Conservation (phyloP, 2,797 vertebrate genomes). For the Pseudocheirus occidentalis region DNA sequence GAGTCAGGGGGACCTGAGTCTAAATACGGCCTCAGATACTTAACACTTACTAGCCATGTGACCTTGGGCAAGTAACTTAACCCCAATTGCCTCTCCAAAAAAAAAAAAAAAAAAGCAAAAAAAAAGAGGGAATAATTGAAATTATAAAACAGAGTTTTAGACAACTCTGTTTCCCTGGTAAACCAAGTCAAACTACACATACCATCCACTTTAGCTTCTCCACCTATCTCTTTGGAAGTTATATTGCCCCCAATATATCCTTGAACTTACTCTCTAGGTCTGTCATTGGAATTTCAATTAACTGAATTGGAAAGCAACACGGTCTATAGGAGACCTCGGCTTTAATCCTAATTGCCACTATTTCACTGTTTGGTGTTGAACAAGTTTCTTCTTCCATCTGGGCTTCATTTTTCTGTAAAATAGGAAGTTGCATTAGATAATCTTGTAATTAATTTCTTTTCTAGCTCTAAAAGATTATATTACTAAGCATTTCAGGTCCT, state of each 20-base stretch:
- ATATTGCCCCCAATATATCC: background rate
- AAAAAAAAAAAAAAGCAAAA: too few species aligned
- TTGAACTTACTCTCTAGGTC: background rate
- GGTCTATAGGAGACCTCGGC: background rate
- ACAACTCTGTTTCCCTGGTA: slow-evolving; percentile 29
- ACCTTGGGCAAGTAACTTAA: too few species aligned
- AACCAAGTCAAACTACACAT: background rate
- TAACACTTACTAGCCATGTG: too few species aligned
- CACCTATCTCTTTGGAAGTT: background rate
- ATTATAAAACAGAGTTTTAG: slow-evolving; percentile 42
- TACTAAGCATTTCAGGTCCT: background rate
- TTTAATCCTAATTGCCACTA: background rate
- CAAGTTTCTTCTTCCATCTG: background rate
- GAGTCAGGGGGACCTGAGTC: too few species aligned
- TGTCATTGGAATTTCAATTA: background rate
- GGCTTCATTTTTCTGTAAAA: background rate
- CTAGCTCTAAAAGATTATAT: background rate
- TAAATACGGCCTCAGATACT: too few species aligned
- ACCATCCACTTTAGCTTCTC: background rate
- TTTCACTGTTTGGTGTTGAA: background rate
- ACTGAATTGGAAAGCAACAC: background rate
- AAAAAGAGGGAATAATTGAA: slow-evolving; percentile 39
- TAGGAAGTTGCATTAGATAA: too few species aligned
- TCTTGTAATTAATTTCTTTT: background rate
- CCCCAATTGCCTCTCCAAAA: too few species aligned